Evolutionary conservation across 2,113 vertebrate species (phyloP).

Genomic region (Gallinago media): DNA sequence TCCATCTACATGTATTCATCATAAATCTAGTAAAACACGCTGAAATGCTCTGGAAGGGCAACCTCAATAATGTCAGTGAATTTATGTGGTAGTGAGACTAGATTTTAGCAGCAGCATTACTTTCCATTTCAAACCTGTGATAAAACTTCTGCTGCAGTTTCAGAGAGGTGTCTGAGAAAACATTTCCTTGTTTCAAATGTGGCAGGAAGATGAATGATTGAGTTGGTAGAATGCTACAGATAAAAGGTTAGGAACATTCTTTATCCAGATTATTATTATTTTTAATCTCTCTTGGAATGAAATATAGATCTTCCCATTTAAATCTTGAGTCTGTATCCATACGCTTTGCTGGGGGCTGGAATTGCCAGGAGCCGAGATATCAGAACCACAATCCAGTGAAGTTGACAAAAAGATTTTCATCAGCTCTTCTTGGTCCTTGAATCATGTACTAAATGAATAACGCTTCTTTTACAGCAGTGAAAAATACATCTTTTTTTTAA

Average conservation of each 20-base stretch:
- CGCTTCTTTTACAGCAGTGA: neutral
- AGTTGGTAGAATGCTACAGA: neutral
- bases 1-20: constrained; percentile 32
- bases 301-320: neutral
- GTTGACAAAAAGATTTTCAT: neutral
- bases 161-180: constrained; percentile 32
- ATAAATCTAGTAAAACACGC: constrained; percentile 29
- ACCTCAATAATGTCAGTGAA: constrained; percentile 30
- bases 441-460: neutral
- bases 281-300: neutral
- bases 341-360: neutral
- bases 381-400: neutral
- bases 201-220: neutral
- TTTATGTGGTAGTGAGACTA: neutral
- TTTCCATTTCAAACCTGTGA: constrained; percentile 12
- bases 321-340: neutral
- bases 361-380: neutral
- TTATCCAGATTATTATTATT: neutral
- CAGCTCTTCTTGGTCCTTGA: neutral
- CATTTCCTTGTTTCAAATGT: constrained; percentile 5
- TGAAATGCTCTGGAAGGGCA: constrained; percentile 22
- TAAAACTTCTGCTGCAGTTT: constrained; percentile 42
- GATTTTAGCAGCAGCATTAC: constrained; percentile 19
- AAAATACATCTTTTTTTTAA: neutral
- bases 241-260: constrained; percentile 1